Conservation (phyloP, 2,888 invertebrate species). For the Abrostola triplasia region DNA sequence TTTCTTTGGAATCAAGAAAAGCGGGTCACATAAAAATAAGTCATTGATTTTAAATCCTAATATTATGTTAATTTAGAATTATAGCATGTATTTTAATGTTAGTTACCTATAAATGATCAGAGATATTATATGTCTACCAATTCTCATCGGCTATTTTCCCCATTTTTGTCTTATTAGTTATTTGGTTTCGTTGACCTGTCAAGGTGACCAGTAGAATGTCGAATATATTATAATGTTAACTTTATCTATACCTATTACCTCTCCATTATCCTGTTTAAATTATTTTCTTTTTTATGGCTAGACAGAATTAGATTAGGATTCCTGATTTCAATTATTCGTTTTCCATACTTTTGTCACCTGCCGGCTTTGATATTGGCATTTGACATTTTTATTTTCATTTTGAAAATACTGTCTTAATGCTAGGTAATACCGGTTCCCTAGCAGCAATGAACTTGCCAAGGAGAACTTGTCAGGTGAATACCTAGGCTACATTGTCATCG, state of each 20-base stretch:
- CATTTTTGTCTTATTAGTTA: background rate
- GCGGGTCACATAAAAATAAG: background rate
- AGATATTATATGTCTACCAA: background rate
- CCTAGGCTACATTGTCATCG: slow-evolving; percentile 3
- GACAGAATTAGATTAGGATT: slow-evolving; percentile 2
- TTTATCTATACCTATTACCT: slow-evolving; percentile 28
- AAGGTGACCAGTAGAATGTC: slow-evolving; percentile 32
- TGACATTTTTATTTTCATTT: slow-evolving; percentile 11
- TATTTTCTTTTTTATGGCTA: slow-evolving; percentile 14
- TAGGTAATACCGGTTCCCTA: slow-evolving; percentile 32
- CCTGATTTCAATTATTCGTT: slow-evolving; percentile 3
- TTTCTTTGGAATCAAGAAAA: background rate
- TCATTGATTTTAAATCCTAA: background rate
- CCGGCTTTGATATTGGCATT: background rate
- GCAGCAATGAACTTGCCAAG: slow-evolving; percentile 61
- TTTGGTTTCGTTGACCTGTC: slow-evolving; percentile 25
- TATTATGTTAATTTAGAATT: background rate
- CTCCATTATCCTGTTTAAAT: slow-evolving; percentile 5
- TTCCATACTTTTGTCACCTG: background rate
- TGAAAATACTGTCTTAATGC: slow-evolving; percentile 1
- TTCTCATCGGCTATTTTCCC: background rate
- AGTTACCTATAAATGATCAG: background rate
- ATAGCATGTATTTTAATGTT: background rate
- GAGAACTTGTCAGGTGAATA: slow-evolving; percentile 48
- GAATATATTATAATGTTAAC: slow-evolving; percentile 9